Percentiles rank a stretch among this genome's conserved stretches.
These are phyloP conservation scores for Cancer borealis DNA, from an alignment of 2,888 invertebrate genomes.

Conservation along the genomic window DNA sequence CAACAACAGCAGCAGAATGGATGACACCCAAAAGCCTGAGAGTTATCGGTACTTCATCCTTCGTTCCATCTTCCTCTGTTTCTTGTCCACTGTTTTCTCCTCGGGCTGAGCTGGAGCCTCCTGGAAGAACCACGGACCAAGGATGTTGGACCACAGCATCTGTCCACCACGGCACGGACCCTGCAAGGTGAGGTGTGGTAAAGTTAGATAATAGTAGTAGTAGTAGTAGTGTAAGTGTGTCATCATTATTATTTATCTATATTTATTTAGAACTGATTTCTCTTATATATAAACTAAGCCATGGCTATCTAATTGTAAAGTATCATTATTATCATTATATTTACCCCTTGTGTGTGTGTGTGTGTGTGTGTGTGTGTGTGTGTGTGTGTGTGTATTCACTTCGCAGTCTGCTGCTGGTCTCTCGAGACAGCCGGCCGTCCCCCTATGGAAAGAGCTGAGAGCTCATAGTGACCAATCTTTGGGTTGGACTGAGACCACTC, in stretches of 20 bases:
- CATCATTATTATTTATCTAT: too few relatives aligned
- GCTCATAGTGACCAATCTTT: too few relatives aligned
- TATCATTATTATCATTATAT: not conserved
- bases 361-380: not conserved
- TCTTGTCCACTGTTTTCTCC: conserved; percentile 57
- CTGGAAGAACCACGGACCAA: conserved; percentile 72
- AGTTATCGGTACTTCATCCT: conserved; percentile 67
- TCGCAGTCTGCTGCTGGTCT: too few relatives aligned
- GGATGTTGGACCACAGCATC: conserved; percentile 69
- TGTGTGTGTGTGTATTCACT: conserved; percentile 28
- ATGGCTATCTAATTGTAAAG: too few relatives aligned
- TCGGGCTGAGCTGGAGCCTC: conserved; percentile 52
- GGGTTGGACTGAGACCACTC: too few relatives aligned
- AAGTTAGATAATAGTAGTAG: not conserved
- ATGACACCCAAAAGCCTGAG: not conserved
- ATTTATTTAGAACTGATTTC: too few relatives aligned
- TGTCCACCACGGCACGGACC: conserved; percentile 63
- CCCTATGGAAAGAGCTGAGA: too few relatives aligned
- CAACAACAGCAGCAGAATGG: not conserved
- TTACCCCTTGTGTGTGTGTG: not conserved
- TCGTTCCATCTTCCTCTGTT: conserved; percentile 60
- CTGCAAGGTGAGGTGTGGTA: conserved; percentile 32
- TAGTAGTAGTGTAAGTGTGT: not conserved
- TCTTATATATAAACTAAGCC: too few relatives aligned
- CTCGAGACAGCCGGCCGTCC: too few relatives aligned